A percentile compares a stretch with the other conserved stretches of the same genome.
Evolutionary conservation across 1,140 invertebrate species (phyloP).

Genomic region (Thaumetopoea pityocampa): DNA sequence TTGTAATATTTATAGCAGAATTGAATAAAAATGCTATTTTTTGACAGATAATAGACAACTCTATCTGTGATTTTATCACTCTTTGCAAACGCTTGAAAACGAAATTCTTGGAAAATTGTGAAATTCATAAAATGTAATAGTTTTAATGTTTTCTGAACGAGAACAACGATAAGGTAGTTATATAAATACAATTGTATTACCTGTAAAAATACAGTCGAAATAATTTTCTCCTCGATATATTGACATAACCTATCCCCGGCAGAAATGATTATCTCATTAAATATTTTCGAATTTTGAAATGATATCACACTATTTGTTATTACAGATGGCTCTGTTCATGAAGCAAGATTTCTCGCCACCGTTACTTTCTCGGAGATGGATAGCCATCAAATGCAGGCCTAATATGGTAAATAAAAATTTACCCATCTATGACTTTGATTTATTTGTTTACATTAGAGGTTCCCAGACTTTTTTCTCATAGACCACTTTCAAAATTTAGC

Average conservation of each 20-base stretch:
- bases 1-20: conserved; percentile 1
- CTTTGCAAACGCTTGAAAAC: no score
- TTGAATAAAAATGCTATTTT: background rate
- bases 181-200: no score
- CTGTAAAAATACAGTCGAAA: no score
- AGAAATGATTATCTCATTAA: background rate
- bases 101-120: no score
- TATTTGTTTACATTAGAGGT: no score
- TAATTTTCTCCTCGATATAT: background rate
- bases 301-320: conserved; percentile 4
- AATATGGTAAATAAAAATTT: conserved; percentile 44
- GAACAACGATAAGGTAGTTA: no score
- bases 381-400: conserved; percentile 53
- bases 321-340: conserved; percentile 61
- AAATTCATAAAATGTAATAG: background rate
- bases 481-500: no score
- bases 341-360: conserved; percentile 62
- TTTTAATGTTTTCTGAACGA: no score
- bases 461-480: no score
- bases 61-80: no score
- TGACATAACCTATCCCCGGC: conserved; percentile 1
- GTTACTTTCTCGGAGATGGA: conserved; percentile 51
- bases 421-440: background rate
- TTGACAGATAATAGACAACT: background rate
- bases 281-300: background rate